phyloP scores from a whole-genome alignment of 2,888 invertebrate genomes.

The Ophioninae sp. region DNA sequence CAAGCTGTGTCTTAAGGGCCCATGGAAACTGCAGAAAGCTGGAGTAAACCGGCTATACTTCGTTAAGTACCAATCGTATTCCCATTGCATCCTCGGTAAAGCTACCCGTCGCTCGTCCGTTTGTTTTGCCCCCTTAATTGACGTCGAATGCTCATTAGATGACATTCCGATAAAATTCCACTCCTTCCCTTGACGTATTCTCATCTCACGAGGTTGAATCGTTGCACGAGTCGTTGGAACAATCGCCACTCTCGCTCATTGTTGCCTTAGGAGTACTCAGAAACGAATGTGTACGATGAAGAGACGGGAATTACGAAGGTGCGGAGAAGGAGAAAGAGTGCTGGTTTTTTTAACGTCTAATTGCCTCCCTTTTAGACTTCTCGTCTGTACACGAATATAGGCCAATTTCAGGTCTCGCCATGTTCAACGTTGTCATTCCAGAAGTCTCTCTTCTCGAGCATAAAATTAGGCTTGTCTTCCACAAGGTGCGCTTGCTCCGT shows the following conservation, averaged over 20 bases:
- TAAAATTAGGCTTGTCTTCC: constrained; percentile 1
- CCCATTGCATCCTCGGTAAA: too few species aligned
- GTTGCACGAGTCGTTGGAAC: neutral
- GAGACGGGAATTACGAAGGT: neutral
- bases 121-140: too few species aligned
- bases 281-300: neutral
- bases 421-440: neutral
- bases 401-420: neutral
- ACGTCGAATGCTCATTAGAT: neutral
- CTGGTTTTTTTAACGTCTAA: constrained; percentile 7
- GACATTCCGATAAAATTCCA: neutral
- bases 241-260: neutral
- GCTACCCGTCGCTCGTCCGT: too few species aligned
- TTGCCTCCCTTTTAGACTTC: constrained; percentile 10
- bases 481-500: constrained; percentile 9
- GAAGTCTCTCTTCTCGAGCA: neutral
- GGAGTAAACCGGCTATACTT: too few species aligned
- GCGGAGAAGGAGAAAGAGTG: neutral
- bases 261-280: too few species aligned
- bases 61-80: too few species aligned
- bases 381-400: too few species aligned
- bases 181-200: neutral
- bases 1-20: too few species aligned
- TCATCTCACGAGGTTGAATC: neutral
- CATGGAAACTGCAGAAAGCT: too few species aligned